phyloP scores from a whole-genome alignment of 2,888 invertebrate genomes.

The Drosophila sordidapex region DNA sequence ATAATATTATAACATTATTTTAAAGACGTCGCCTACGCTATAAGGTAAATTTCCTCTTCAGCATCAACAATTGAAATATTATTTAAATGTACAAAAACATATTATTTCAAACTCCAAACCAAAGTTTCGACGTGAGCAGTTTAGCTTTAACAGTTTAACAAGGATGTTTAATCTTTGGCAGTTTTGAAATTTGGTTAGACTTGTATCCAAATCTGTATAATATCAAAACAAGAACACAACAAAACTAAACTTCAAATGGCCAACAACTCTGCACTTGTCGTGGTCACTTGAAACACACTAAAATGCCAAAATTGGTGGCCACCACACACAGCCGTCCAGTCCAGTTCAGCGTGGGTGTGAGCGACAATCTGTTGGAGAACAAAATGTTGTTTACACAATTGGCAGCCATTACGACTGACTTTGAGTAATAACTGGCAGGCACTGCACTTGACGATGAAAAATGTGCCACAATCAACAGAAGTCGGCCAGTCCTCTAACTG shows the following conservation, averaged over 20 bases:
- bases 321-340: not conserved
- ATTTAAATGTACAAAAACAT: no score
- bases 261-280: conserved; percentile 11
- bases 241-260: conserved; percentile 1
- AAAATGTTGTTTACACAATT: conserved; percentile 62
- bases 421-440: conserved; percentile 69
- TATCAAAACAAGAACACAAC: not conserved
- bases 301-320: conserved; percentile 46
- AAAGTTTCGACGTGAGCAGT: not conserved
- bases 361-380: conserved; percentile 51
- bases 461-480: conserved; percentile 62
- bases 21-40: no score
- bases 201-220: conserved; percentile 5
- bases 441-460: conserved; percentile 70
- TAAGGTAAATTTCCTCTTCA: no score
- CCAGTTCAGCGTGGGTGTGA: not conserved
- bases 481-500: conserved; percentile 9
- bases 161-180: not conserved
- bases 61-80: no score
- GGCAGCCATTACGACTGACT: conserved; percentile 68
- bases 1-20: no score
- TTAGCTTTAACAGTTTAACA: not conserved
- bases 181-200: conserved; percentile 25
- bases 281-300: conserved; percentile 48
- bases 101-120: not conserved